phyloP scores from a whole-genome alignment of 2,888 invertebrate species.

The Dolichopus griseipennis region DNA sequence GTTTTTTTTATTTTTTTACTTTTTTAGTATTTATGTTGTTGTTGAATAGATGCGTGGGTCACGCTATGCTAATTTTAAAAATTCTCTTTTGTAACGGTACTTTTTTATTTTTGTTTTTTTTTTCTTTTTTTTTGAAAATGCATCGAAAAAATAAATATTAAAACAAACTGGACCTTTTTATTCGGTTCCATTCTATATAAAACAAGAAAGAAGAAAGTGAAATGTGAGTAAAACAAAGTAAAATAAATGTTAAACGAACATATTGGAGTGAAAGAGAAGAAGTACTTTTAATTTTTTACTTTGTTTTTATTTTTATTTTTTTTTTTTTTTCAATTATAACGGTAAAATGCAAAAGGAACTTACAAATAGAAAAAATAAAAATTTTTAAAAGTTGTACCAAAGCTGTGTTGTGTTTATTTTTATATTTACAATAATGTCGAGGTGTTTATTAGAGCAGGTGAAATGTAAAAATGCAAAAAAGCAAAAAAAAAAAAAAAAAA shows the following conservation, averaged over 20 bases:
- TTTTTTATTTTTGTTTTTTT: neutral
- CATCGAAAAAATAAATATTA: neutral
- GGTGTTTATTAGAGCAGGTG: constrained; percentile 3
- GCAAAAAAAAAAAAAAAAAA: neutral
- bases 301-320: no score
- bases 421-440: neutral
- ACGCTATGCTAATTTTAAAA: constrained; percentile 16
- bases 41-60: constrained; percentile 13
- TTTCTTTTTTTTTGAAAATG: neutral
- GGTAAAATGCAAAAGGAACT: no score
- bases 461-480: neutral
- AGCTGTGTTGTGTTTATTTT: neutral
- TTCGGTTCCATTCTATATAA: neutral
- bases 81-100: constrained; percentile 9
- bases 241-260: neutral
- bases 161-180: neutral
- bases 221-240: neutral
- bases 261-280: neutral
- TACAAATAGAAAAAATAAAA: neutral
- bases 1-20: neutral
- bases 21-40: neutral
- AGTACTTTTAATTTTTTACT: no score
- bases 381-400: neutral
- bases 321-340: no score
- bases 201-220: neutral